These are phyloP conservation scores for Rhagonycha lutea DNA, from an alignment of 2,888 invertebrate species.

Conservation along the genomic window DNA sequence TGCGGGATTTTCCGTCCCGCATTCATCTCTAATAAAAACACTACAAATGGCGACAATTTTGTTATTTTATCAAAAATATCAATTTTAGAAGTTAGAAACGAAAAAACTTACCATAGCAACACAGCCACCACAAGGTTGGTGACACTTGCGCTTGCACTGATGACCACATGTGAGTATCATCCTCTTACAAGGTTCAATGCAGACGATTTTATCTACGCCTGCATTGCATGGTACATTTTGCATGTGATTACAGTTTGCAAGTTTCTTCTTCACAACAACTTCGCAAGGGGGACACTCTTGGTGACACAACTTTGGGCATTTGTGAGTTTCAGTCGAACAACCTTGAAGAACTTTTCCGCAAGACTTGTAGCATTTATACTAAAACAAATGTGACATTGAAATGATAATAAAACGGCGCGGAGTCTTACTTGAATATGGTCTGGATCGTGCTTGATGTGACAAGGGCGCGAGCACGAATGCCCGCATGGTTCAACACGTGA, in stretches of 20 bases:
- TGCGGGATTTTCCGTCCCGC: too few relatives aligned
- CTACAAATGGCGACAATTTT: too few relatives aligned
- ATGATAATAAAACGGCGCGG: neutral
- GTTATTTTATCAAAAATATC: too few relatives aligned
- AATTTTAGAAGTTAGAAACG: neutral
- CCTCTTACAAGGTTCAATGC: neutral
- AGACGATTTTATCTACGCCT: neutral
- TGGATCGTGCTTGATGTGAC: conserved; percentile 64
- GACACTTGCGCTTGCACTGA: conserved; percentile 47
- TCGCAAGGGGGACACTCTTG: neutral
- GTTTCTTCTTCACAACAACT: neutral
- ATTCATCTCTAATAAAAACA: too few relatives aligned
- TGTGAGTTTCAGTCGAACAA: neutral
- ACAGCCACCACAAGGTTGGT: conserved; percentile 58
- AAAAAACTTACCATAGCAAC: conserved; percentile 50
- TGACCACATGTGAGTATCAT: neutral
- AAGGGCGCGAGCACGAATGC: conserved; percentile 62
- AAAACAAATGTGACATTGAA: neutral
- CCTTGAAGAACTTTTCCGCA: conserved; percentile 45
- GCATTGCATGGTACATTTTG: neutral
- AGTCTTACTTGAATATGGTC: neutral
- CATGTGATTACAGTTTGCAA: neutral
- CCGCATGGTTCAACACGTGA: conserved; percentile 63
- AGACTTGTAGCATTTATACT: neutral
- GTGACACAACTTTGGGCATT: neutral